These are phyloP conservation scores for Volucella inflata DNA, from an alignment of 2,888 invertebrate genomes.

Conservation along the genomic window DNA sequence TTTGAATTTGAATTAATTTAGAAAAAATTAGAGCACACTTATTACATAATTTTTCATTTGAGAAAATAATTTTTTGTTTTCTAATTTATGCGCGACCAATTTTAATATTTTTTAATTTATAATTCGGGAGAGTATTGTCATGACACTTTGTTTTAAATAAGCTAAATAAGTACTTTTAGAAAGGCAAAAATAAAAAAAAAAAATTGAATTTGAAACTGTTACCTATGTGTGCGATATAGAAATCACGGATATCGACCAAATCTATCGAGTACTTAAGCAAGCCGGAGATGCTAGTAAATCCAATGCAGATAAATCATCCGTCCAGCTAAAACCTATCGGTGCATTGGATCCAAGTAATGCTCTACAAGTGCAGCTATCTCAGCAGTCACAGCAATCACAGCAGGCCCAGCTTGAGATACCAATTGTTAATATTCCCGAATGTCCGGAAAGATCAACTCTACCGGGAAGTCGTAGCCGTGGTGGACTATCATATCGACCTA, in stretches of 20 bases:
- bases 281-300: slow-evolving; percentile 87
- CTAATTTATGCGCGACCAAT: neutral
- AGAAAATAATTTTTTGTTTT: neutral
- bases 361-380: slow-evolving; percentile 61
- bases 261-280: slow-evolving; percentile 97
- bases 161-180: slow-evolving; percentile 61
- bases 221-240: slow-evolving; percentile 76
- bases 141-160: slow-evolving; percentile 37
- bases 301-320: slow-evolving; percentile 80
- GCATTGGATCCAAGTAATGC: slow-evolving; percentile 66
- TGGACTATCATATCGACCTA: slow-evolving; percentile 69
- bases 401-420: slow-evolving; percentile 80
- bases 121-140: slow-evolving; percentile 1
- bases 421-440: slow-evolving; percentile 82
- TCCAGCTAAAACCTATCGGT: slow-evolving; percentile 77
- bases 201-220: slow-evolving; percentile 48
- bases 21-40: slow-evolving; percentile 27
- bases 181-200: slow-evolving; percentile 60
- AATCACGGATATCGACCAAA: slow-evolving; percentile 91
- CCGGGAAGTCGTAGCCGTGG: slow-evolving; percentile 65
- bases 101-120: slow-evolving; percentile 26
- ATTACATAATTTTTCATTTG: neutral
- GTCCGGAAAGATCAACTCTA: slow-evolving; percentile 78
- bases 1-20: slow-evolving; percentile 16
- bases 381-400: too few relatives aligned